Evolutionary conservation across 2,888 invertebrate species (phyloP), one percentile per base, ranked within the genome.

Genomic region (Trachelus iudaicus): DNA sequence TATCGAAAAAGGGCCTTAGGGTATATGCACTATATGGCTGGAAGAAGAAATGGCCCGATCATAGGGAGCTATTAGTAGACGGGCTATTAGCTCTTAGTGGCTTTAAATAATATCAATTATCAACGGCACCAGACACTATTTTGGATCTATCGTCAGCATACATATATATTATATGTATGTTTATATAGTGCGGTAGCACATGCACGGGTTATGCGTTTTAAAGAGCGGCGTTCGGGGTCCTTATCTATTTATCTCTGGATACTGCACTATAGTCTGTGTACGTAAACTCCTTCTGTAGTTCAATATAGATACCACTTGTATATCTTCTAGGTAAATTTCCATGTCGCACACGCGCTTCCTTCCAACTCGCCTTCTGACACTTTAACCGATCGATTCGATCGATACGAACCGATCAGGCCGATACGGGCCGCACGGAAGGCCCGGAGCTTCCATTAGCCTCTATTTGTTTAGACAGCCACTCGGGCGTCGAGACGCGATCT

Each of bases 391-490:
- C 75, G 76, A 83, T 81, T 30, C 82, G 84, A 83, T 83, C 83
- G 83, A 82, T 82, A 78, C 78, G 79, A 81, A 80, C 82, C 82
- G 82, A 84, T 82, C 81, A 80, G 77, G 77, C 80, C 77, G 81
- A 81, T 81, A 79, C 78, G 75, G 69, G 68, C 69, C 75, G 34
- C 69, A 75, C 76, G 73, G 77, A 73, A 73, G 73, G 81, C 78
- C 79, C 79, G 69, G 1, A 40, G 79, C 82, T 84, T 88, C 84
- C 86, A 87, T 88, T 85, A 86, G 84, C 84, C 84, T 85, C 85
- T 83, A 86, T 85, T 86, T 85, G 83, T 86, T 86, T 87, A 84
- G 84, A 87, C 86, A 85, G 83, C 81, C 80, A 81, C 80, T 80
- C 80, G 77, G 82, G 84, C 85, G 83, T 86, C 84, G 82, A 82